These are phyloP conservation scores for Karalla daura DNA, from an alignment of 2,797 vertebrate genomes.

Conservation along the genomic window DNA sequence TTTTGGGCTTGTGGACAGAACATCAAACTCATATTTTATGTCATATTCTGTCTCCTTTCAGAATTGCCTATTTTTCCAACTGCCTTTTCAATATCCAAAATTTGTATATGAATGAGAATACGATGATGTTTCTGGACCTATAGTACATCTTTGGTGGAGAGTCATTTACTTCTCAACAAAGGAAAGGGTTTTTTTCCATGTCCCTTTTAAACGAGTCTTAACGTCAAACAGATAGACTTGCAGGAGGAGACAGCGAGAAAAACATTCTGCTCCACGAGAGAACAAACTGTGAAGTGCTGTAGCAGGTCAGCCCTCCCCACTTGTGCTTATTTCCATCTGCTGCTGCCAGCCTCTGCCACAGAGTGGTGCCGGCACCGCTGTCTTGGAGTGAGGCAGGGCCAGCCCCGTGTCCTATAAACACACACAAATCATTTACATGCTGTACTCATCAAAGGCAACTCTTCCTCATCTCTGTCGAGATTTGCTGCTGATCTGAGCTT, in stretches of 20 bases:
- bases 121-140: too few species aligned
- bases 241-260: slow-evolving; percentile 2
- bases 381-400: slow-evolving; percentile 78
- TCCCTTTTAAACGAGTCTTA: not conserved
- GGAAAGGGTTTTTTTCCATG: too few species aligned
- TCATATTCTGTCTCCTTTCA: too few species aligned
- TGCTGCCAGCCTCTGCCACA: slow-evolving; percentile 72
- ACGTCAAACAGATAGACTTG: not conserved
- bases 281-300: slow-evolving; percentile 50
- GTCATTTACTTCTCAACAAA: too few species aligned
- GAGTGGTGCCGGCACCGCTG: slow-evolving; percentile 65
- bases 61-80: too few species aligned
- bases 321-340: slow-evolving; percentile 63
- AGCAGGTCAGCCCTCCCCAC: slow-evolving; percentile 63
- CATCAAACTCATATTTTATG: too few species aligned
- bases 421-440: slow-evolving; percentile 90
- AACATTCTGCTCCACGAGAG: slow-evolving; percentile 33
- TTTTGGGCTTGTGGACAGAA: too few species aligned
- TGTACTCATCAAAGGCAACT: slow-evolving; percentile 87
- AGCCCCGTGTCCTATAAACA: slow-evolving; percentile 84
- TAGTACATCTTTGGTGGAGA: too few species aligned
- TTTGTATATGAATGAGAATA: too few species aligned
- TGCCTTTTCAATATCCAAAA: too few species aligned
- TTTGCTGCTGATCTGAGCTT: slow-evolving; percentile 80
- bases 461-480: slow-evolving; percentile 82